Evolutionary conservation across 2,113 vertebrate species (phyloP).

Genomic region (Odocoileus virginianus): DNA sequence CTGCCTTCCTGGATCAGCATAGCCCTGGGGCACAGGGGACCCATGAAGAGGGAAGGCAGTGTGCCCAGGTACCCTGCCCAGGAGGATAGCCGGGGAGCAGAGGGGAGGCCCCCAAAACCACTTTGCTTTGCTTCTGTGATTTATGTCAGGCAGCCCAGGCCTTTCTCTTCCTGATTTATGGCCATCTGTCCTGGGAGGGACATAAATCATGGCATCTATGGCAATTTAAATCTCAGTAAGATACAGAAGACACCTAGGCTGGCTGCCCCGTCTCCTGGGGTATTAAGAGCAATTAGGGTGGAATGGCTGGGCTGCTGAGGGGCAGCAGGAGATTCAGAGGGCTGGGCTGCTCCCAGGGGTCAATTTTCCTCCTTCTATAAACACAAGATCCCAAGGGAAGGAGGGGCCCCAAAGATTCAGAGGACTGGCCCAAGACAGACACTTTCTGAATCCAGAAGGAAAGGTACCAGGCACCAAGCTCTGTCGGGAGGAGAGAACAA

Average conservation of each 20-base stretch:
- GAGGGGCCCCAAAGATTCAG: background rate
- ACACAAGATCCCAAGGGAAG: background rate
- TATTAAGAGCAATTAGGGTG: slow-evolving; percentile 5
- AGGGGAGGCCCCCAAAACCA: background rate
- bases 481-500: background rate
- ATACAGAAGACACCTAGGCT: slow-evolving; percentile 21
- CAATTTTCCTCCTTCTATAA: background rate
- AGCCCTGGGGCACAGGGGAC: background rate
- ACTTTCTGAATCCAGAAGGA: background rate
- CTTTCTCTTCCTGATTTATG: slow-evolving; percentile 4
- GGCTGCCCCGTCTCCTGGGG: background rate
- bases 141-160: background rate
- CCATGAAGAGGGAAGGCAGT: background rate
- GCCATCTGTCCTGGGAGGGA: background rate
- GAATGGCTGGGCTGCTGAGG: background rate
- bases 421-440: background rate
- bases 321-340: background rate
- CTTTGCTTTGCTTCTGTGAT: background rate
- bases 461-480: background rate
- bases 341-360: background rate
- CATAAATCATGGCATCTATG: background rate
- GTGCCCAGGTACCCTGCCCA: background rate
- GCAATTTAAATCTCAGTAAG: slow-evolving; percentile 42
- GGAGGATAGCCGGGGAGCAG: background rate
- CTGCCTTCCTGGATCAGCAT: background rate